Evolutionary conservation across 1,140 invertebrate genomes (phyloP), one percentile per base, ranked within the genome.

Genomic region (Bombus difficillimus): DNA sequence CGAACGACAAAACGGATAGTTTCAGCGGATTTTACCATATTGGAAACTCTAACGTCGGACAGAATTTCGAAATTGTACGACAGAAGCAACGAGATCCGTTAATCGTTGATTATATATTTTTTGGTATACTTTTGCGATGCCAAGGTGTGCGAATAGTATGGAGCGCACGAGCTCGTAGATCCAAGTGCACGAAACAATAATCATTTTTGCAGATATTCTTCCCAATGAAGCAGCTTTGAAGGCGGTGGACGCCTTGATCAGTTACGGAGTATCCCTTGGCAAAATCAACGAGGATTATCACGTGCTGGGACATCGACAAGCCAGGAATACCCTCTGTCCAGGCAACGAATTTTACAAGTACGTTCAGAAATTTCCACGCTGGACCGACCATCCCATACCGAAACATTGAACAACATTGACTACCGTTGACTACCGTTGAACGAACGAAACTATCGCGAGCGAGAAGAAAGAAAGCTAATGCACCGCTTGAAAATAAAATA

Each of bases 221-320:
- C 96, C 96, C 9, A 96, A 95, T 69, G 57, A 88, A 1, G 89
- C 90, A 0, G 95, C 96, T 28, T 80, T 96, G 34, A 87, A 94
- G 15, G 92, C 95, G 0, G 88, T 95, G 0, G 86, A 95, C 28
- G 81, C 89, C 0, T 86, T 96, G 6, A 96, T 96, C 8, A 43
- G 86, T 0, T 96, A 93, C 79, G 96, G 95, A 8, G 92, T 96
- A 0, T 59, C 85, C 3, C 89, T 92, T 1, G 91, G 92, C 13
- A 94, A 96, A 81, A 93, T 96, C 34, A 81, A 82, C 0, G 4
- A 81, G 1, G 86, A 93, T 74, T 96, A 96, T 80, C 91, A 89
- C 5, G 83, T 96, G 10, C 90, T 96, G 39, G 96, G 96, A 3
- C 96, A 96, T 85, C 90, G 96, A 39, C 96, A 96, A 88, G 93